A percentile compares a stretch with the other conserved stretches of the same genome.
Evolutionary conservation across 2,113 vertebrate species (phyloP).

Genomic region (Holacanthus passer): DNA sequence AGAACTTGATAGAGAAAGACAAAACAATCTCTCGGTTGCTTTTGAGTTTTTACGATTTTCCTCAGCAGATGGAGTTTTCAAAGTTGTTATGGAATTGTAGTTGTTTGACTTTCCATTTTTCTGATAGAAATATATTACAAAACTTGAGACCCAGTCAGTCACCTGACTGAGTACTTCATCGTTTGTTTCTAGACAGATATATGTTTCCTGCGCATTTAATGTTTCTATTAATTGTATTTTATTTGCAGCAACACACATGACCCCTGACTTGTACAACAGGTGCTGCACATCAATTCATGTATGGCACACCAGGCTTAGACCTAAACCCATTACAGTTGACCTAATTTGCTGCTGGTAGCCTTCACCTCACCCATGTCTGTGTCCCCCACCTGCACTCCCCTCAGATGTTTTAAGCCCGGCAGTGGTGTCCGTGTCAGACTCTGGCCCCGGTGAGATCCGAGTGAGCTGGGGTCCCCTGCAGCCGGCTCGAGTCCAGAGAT

Average conservation of each 20-base stretch:
- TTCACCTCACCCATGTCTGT: not conserved
- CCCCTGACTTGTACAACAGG: not conserved
- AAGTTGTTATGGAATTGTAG: not conserved
- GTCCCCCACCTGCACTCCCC: not conserved
- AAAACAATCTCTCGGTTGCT: not conserved
- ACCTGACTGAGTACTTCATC: not conserved
- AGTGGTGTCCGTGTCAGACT: slow-evolving; percentile 86
- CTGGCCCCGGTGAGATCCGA: slow-evolving; percentile 82
- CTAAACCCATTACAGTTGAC: not conserved
- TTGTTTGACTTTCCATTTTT: not conserved
- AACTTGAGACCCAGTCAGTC: not conserved
- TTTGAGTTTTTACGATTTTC: no score
- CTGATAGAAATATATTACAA: not conserved
- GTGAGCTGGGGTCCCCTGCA: slow-evolving; percentile 89
- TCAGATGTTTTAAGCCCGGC: slow-evolving; percentile 81
- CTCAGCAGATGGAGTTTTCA: not conserved
- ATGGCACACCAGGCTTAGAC: not conserved
- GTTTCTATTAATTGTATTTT: not conserved
- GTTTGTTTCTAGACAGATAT: not conserved
- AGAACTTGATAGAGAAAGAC: not conserved
- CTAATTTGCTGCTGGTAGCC: not conserved
- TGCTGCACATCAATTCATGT: not conserved
- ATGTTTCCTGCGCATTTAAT: not conserved
- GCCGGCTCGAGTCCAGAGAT: slow-evolving; percentile 71
- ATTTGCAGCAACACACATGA: not conserved